Evolutionary conservation across 2,888 invertebrate species (phyloP).

Genomic region (Trisateles emortualis): DNA sequence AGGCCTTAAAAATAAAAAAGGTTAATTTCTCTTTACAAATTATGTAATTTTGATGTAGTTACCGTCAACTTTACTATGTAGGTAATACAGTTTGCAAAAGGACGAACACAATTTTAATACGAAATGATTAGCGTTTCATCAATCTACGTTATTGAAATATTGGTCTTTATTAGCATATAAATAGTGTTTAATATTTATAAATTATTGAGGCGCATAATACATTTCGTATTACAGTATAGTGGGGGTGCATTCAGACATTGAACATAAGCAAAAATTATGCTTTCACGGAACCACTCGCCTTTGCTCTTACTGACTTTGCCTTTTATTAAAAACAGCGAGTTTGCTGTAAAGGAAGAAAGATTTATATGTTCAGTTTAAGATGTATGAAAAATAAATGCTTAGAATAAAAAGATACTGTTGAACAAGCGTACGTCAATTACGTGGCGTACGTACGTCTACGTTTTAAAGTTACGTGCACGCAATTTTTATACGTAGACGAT

Average conservation of each 20-base stretch:
- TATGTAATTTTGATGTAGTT: too few species aligned
- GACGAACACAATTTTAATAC: not conserved
- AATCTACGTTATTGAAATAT: not conserved
- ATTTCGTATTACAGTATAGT: slow-evolving; percentile 11
- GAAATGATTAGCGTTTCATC: not conserved
- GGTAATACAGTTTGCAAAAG: not conserved
- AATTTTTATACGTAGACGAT: too few species aligned
- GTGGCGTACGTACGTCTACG: too few species aligned
- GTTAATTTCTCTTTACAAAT: too few species aligned
- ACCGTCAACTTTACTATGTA: not conserved
- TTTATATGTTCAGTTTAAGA: slow-evolving; percentile 11
- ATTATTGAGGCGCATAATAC: not conserved
- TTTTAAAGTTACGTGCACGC: too few species aligned
- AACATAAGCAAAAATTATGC: slow-evolving; percentile 34
- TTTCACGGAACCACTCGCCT: slow-evolving; percentile 68
- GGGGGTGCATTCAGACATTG: slow-evolving; percentile 37
- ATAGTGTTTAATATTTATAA: not conserved
- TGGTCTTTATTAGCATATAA: not conserved
- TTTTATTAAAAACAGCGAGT: slow-evolving; percentile 70
- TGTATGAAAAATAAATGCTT: not conserved
- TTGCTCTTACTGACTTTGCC: slow-evolving; percentile 72
- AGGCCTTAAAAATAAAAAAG: too few species aligned
- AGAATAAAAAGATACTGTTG: not conserved
- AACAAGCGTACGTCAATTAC: too few species aligned
- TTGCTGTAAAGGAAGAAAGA: slow-evolving; percentile 73